Evolutionary conservation across 2,888 invertebrate species (phyloP), one percentile per base, ranked within the genome.

Genomic region (Polymixis flavicincta): DNA sequence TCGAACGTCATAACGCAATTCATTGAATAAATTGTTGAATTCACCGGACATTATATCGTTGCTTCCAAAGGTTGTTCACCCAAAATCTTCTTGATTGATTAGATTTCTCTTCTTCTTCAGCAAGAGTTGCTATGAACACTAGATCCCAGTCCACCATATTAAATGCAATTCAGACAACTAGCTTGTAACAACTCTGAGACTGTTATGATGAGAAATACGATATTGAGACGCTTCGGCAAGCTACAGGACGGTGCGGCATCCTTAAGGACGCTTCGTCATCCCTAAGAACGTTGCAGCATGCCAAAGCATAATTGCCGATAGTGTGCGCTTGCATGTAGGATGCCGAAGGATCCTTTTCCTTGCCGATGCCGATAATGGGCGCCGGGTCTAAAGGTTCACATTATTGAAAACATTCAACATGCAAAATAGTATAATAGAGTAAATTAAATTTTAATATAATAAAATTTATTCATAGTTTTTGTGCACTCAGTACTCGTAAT

Each of bases 91-190:
- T 82, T 73, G 71, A 73, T 76, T 74, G 73, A 79, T 79, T 82
- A 82, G 74, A 71, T 79, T 76, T 74, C 74, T 82, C 78, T 82
- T 82, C 82, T 78, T 78, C 81, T 76, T 76, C 82, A 79, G 82
- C 82, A 78, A 82, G 74, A 74, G 71, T 59, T 74, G 77, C 74
- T 79, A 82, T 77, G 67, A 82, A 61, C 74, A 79, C 82, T 75
- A 79, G 74, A 77, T 82, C 82, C 82, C 79, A 82, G 65, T 82
- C 82, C 74, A 79, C 79, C 82, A 83, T 78, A 64, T 68, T 71
- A 71, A 71, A 67, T 71, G 61, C 69, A 69, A 68, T 22, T 68
- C 68, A 48, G 74, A 57, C 68, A 68, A 63, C 68, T 68, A 68
- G 68, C 74, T 68, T 63, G 80, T 74, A 74, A 80, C 80, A 74